These are phyloP conservation scores for Orthosia cruda DNA, from an alignment of 2,888 invertebrate species.

Conservation along the genomic window DNA sequence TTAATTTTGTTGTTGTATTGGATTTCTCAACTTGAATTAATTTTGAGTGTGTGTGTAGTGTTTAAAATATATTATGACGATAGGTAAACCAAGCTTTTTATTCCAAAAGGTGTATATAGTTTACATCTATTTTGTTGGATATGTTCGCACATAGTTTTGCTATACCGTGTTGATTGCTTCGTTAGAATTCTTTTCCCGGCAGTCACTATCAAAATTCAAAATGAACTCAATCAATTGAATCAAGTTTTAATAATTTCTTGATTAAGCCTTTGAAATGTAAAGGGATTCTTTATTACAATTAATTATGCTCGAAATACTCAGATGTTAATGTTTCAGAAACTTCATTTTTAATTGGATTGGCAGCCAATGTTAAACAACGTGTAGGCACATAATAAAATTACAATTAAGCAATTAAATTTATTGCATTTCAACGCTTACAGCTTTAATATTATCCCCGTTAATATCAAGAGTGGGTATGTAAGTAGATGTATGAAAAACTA, in stretches of 20 bases:
- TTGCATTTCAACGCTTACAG: not conserved
- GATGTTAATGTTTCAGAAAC: slow-evolving; percentile 21
- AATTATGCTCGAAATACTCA: slow-evolving; percentile 38
- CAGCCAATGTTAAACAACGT: not conserved
- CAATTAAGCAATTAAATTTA: not conserved
- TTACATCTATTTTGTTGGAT: slow-evolving; percentile 6
- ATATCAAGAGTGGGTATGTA: not conserved
- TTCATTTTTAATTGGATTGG: slow-evolving; percentile 25
- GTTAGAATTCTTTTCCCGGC: slow-evolving; percentile 65
- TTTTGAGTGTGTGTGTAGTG: not conserved
- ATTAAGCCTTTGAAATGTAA: slow-evolving; percentile 48
- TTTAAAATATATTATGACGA: not conserved
- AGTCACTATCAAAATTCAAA: slow-evolving; percentile 38
- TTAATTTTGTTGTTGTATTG: no score
- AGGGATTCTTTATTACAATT: slow-evolving; percentile 32
- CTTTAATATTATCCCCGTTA: not conserved
- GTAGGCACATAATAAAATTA: not conserved
- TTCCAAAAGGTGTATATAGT: not conserved
- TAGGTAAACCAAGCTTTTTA: no score
- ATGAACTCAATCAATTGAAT: slow-evolving; percentile 69
- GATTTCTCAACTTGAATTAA: not conserved
- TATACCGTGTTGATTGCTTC: slow-evolving; percentile 66
- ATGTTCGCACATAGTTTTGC: slow-evolving; percentile 16
- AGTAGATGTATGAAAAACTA: no score
- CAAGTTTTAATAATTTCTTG: slow-evolving; percentile 61